These are phyloP conservation scores for Sinocyclocheilus anophthalmus DNA, from an alignment of 2,113 vertebrate species.

Conservation along the genomic window DNA sequence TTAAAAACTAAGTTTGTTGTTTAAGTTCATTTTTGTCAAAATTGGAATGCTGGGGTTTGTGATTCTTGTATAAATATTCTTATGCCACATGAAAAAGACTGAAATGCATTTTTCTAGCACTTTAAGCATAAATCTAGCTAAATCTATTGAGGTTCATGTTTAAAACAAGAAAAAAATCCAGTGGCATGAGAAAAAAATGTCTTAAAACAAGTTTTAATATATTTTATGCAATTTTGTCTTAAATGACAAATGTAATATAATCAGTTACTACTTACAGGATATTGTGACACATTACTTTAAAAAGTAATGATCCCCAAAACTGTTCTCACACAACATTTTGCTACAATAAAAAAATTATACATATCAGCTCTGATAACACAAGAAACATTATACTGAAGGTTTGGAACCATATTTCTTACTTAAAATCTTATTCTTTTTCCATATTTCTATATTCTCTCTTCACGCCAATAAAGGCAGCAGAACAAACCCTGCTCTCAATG, in stretches of 20 bases:
- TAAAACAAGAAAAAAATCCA: background rate
- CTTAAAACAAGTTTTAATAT: too few species aligned
- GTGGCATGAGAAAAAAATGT: too few species aligned
- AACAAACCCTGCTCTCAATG: constrained; percentile 58
- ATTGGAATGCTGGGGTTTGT: too few species aligned
- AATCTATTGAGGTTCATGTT: background rate
- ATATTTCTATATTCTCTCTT: constrained; percentile 22
- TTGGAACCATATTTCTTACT: background rate
- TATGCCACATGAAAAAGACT: too few species aligned
- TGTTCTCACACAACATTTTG: background rate
- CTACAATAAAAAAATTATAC: background rate
- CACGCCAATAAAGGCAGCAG: constrained; percentile 43
- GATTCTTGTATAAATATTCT: too few species aligned
- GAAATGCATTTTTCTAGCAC: too few species aligned
- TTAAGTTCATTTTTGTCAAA: background rate
- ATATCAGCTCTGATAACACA: background rate
- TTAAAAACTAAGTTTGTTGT: too few species aligned
- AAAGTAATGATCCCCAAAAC: background rate
- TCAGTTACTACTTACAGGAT: background rate
- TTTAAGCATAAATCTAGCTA: background rate
- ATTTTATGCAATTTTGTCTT: too few species aligned
- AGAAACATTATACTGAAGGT: background rate
- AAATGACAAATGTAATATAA: background rate
- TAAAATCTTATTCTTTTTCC: background rate
- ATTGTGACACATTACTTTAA: background rate